Conservation (phyloP, 2,888 invertebrate species). For the Eupsilia transversa region DNA sequence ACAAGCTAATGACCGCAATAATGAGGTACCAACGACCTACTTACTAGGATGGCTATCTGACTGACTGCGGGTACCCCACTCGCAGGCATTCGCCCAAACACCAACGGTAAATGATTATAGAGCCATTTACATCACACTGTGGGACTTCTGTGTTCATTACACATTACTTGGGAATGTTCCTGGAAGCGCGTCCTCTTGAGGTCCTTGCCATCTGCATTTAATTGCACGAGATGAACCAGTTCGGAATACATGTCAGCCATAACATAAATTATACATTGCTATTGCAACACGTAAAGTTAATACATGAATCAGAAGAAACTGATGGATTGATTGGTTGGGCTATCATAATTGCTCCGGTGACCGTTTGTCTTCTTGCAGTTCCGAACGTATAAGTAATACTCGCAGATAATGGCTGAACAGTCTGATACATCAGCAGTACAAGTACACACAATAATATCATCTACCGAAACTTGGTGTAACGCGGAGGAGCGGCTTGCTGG, state of each 20-base stretch:
- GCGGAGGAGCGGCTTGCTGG: too few species aligned
- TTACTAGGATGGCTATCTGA: not conserved
- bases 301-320: not conserved
- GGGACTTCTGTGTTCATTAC: not conserved
- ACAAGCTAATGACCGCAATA: not conserved
- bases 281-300: conserved; percentile 11
- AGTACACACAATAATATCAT: not conserved
- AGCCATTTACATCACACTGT: not conserved
- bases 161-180: not conserved
- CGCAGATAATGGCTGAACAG: not conserved
- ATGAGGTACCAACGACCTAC: not conserved
- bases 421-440: not conserved
- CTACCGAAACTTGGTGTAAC: not conserved
- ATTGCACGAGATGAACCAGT: conserved; percentile 26
- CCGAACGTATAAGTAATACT: too few species aligned
- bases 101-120: not conserved
- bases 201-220: conserved; percentile 22
- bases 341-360: not conserved
- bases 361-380: not conserved
- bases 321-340: not conserved
- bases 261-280: conserved; percentile 9
- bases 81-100: not conserved
- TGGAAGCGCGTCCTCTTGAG: not conserved
- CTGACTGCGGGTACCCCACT: too few species aligned
- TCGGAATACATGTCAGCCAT: conserved; percentile 3